Evolutionary conservation across 2,888 invertebrate genomes (phyloP).

Genomic region (Miltochrista miniata): DNA sequence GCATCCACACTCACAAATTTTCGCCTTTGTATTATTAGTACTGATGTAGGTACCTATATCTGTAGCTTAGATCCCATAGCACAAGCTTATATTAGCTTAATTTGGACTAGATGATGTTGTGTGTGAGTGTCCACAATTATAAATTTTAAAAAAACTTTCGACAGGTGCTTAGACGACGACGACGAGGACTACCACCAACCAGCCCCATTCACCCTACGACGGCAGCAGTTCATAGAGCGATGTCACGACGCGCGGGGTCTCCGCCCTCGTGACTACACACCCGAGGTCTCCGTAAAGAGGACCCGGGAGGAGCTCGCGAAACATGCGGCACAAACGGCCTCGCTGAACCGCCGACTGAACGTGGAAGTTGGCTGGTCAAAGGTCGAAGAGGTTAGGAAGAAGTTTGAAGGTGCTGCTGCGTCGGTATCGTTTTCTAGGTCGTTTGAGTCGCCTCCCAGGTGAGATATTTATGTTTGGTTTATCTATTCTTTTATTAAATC

Average conservation of each 20-base stretch:
- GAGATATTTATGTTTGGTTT: conserved; percentile 10
- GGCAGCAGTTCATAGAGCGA: conserved; percentile 77
- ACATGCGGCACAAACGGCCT: conserved; percentile 71
- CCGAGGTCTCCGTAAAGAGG: conserved; percentile 70
- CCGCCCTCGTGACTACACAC: conserved; percentile 61
- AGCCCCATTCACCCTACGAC: conserved; percentile 65
- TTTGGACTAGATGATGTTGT: no score
- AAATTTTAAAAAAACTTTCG: no score
- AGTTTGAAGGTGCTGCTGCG: conserved; percentile 69
- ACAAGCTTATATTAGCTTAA: no score
- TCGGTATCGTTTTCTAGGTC: conserved; percentile 65
- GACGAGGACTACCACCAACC: conserved; percentile 54
- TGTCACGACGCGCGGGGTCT: conserved; percentile 69
- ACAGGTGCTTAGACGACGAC: conserved; percentile 70
- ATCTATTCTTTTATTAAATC: no score
- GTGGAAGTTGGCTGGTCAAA: conserved; percentile 79
- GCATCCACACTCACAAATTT: no score
- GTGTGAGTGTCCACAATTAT: no score
- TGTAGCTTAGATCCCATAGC: no score
- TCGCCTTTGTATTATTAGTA: no score
- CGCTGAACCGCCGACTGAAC: conserved; percentile 73
- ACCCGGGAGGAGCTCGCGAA: conserved; percentile 72
- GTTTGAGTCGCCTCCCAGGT: conserved; percentile 78
- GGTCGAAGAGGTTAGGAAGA: conserved; percentile 78
- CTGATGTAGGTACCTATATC: no score